phyloP scores from a whole-genome alignment of 2,888 invertebrate genomes.

The Ischnus inquisitorius region DNA sequence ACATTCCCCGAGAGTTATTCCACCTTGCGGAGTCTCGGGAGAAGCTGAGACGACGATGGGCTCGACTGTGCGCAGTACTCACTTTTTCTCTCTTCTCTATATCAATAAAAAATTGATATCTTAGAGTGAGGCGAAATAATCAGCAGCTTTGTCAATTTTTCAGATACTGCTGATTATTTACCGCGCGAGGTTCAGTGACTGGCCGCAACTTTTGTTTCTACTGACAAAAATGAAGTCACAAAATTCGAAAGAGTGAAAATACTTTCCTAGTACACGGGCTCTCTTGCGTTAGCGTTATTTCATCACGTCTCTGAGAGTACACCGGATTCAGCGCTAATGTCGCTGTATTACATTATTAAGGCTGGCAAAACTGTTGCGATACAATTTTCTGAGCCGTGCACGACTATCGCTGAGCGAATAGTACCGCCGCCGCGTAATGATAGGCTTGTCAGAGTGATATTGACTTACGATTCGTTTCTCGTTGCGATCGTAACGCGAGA shows the following conservation, averaged over 20 bases:
- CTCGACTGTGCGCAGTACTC: not conserved
- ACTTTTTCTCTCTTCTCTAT: not conserved
- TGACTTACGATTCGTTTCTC: no score
- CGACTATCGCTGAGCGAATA: not conserved
- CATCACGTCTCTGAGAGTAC: no score
- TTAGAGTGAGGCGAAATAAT: not conserved
- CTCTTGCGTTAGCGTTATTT: no score
- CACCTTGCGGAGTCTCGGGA: not conserved
- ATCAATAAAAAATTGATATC: no score
- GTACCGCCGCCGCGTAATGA: not conserved
- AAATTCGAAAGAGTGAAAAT: no score
- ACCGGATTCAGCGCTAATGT: no score
- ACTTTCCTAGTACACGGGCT: no score
- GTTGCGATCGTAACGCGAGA: no score
- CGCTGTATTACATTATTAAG: no score
- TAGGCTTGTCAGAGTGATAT: no score
- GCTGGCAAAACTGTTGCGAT: no score
- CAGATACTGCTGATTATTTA: not conserved
- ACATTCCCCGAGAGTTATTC: conserved; percentile 59
- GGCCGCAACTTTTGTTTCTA: not conserved
- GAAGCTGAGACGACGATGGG: not conserved
- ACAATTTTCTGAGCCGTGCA: not conserved
- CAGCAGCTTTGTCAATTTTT: not conserved
- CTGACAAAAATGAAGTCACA: no score
- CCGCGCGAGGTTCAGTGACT: not conserved